Conservation (phyloP, 2,888 invertebrate species). For the Lucinisca nassula region DNA sequence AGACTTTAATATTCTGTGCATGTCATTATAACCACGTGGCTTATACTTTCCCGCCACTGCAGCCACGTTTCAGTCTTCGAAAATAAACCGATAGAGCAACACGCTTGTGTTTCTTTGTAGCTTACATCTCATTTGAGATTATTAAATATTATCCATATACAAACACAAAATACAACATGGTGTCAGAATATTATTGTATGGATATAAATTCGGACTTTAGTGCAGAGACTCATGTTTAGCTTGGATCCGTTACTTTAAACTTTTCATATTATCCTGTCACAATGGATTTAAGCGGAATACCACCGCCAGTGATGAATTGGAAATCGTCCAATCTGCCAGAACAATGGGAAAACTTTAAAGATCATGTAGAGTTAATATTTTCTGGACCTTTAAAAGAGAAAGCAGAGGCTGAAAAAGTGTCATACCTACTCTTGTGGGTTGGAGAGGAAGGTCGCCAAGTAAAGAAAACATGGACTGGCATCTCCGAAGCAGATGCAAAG, state of each 20-base stretch:
- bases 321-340: conserved; percentile 27
- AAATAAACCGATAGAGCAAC: too few species aligned
- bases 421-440: conserved; percentile 32
- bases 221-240: background rate
- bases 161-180: too few species aligned
- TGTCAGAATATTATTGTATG: too few species aligned
- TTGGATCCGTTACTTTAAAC: background rate
- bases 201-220: background rate
- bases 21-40: too few species aligned
- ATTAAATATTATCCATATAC: too few species aligned
- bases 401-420: conserved; percentile 18
- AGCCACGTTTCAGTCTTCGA: too few species aligned
- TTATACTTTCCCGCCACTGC: too few species aligned
- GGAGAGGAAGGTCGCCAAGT: conserved; percentile 30
- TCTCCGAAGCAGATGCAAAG: conserved; percentile 8
- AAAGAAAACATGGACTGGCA: conserved; percentile 29
- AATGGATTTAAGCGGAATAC: conserved; percentile 12
- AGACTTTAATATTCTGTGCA: too few species aligned
- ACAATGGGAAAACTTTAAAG: conserved; percentile 28
- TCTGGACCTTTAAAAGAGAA: conserved; percentile 30
- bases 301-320: conserved; percentile 13
- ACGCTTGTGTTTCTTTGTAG: too few species aligned
- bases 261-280: background rate
- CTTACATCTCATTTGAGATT: too few species aligned
- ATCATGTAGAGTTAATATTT: conserved; percentile 37